phyloP scores from a whole-genome alignment of 1,140 invertebrate genomes.

The Hylyphantes graminicola region DNA sequence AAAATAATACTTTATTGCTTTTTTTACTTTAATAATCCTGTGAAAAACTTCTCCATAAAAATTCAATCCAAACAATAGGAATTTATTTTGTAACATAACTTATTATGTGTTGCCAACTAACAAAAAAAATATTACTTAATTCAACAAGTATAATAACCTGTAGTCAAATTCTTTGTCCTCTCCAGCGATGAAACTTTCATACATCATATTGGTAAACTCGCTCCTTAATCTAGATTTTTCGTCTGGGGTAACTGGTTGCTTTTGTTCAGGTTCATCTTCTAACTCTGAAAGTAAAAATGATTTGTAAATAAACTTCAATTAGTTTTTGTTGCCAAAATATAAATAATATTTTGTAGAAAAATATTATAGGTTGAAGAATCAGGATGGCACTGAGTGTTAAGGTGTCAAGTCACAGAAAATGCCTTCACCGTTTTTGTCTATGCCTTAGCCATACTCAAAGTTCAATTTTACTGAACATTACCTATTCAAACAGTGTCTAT shows the following conservation, averaged over 20 bases:
- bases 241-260: conserved; percentile 63
- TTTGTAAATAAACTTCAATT: background rate
- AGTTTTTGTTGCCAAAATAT: background rate
- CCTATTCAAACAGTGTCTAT: too few species aligned
- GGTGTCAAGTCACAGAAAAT: too few species aligned
- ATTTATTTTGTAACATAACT: background rate
- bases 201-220: conserved; percentile 90
- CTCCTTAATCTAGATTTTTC: conserved; percentile 75
- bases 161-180: conserved; percentile 88
- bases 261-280: conserved; percentile 65
- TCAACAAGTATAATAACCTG: conserved; percentile 66
- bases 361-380: too few species aligned
- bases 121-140: background rate
- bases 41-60: background rate
- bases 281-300: conserved; percentile 19
- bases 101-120: too few species aligned
- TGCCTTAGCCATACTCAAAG: too few species aligned
- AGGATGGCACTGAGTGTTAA: too few species aligned
- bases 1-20: background rate
- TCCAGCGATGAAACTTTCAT: conserved; percentile 85
- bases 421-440: too few species aligned
- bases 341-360: too few species aligned
- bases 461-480: too few species aligned
- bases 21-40: background rate
- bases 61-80: background rate